Base-by-base conservation (phyloP, 2,113 vertebrate genomes). In the Smithornis capensis region DNA sequence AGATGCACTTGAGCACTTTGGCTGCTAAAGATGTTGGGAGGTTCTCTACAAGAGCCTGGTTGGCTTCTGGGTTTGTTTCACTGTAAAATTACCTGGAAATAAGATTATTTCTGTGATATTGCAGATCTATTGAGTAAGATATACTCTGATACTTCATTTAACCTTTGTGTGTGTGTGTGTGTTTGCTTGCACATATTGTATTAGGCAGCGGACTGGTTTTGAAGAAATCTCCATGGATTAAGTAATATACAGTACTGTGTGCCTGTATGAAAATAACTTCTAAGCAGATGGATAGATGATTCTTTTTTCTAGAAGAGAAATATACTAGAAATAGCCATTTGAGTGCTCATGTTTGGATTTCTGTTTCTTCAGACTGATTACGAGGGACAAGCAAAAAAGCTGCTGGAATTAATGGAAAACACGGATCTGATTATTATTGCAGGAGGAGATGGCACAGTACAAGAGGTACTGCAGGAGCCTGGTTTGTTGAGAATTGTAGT, bases 351-450 rank as follows among this genome's bases (percentile, higher is more conserved):
- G 7, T 80, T 38, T 73, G 83, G 25, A 19, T 13, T 74, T 88
- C 78, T 92, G 37, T 96, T 96, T 94, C 44, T 95, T 71, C 98
- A 99, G 99, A 99, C 99, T 19, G 99, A 99, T 97, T 99, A 99
- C 96, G 99, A 99, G 95, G 99, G 99, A 52, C 99, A 99, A 97
- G 99, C 99, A 1, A 99, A 99, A 96, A 99, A 99, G 73, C 97
- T 99, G n/a, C 96, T 99, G 85, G 99, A 99, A 55, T 37, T 99
- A 69, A 98, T 99, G 98, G 99, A 99, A 71, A 98, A 97, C 59
- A 99, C 99, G 0, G 99, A 99, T 92, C 96, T 99, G 96, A 98
- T 99, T 92, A 99, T 99, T 33, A 98, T 99, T 67, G 99, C 99
- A 12, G 99, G 99, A 86, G 99, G 99, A 49, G 98, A 99, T 56